Evolutionary conservation across 2,797 vertebrate species (phyloP), one percentile per base, ranked within the genome.

Genomic region (Toxotes lorentzi): DNA sequence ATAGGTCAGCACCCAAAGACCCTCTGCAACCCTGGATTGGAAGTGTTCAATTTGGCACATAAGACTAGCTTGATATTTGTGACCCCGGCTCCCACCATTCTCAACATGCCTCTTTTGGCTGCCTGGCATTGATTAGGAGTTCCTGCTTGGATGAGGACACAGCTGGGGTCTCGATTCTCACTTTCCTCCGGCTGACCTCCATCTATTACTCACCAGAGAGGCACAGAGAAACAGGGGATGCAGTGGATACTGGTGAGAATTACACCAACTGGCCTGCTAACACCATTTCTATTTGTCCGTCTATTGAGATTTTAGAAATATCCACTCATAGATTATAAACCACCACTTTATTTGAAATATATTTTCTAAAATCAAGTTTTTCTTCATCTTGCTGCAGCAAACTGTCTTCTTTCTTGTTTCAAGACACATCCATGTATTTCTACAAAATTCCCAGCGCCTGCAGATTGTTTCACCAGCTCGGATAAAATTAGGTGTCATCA

Each of bases 41-140:
- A 35, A 32, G 38, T 64, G 45, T 88, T 90, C 86, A 90, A 89
- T 92, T 83, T 91, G 35, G 68, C 70, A 78, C 83, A 74, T 61
- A 61, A 58, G 65, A 64, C 81, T 30, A 41, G 35, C 72, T 79
- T 72, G 84, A 83, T 80, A 65, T 88, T 61, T 70, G 70, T 87
- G 85, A 90, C 90, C 88, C 81, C 65, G 76, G 84, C 86, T 73
- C 66, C 61, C 47, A 2, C 68, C 61, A 58, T 77, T 81, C 76
- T 70, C 70, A 13, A 71, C 67, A 61, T 74, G 70, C 59, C 72
- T 75, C 66, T 83, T 80, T 79, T 79, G 74, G 83, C 74, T 77
- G 71, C 62, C 73, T 76, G 73, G 4, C 81, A 86, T 89, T 92
- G 92, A 94, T 92, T 86, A 90, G 45, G 73, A 83, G 65, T 64